Evolutionary conservation across 2,113 vertebrate species (phyloP).

Genomic region (Dryoscopus gambensis): DNA sequence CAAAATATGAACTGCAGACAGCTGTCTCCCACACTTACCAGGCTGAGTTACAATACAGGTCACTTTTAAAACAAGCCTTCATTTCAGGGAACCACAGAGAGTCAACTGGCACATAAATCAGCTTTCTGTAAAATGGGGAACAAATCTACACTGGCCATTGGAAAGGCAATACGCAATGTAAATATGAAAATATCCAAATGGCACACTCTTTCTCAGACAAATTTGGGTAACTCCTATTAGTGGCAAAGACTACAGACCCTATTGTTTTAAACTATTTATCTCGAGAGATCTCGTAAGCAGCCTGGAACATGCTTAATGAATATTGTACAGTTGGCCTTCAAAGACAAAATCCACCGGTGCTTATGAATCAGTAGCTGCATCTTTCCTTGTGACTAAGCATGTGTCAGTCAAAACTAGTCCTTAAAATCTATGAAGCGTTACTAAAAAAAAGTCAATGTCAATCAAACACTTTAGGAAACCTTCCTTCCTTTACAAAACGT

Average conservation of each 20-base stretch:
- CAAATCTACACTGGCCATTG: background rate
- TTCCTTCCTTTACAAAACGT: background rate
- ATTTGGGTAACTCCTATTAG: background rate
- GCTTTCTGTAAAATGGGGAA: background rate
- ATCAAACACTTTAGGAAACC: background rate
- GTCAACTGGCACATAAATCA: background rate
- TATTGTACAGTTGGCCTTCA: background rate
- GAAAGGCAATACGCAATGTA: background rate
- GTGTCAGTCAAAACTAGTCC: background rate
- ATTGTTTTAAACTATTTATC: background rate
- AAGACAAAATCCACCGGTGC: background rate
- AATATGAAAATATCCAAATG: background rate
- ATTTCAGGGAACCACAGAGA: background rate
- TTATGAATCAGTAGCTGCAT: background rate
- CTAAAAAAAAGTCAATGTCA: background rate
- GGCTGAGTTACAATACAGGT: background rate
- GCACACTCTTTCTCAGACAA: background rate
- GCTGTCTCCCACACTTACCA: constrained; percentile 27
- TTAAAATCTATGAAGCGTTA: background rate
- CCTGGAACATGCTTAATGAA: background rate
- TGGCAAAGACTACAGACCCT: background rate
- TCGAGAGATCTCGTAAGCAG: background rate
- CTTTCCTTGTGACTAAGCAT: background rate
- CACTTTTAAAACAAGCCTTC: constrained; percentile 17
- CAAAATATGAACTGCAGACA: constrained; percentile 32